Base-by-base conservation (phyloP, 1,140 invertebrate species). In the Drosophila rufa region DNA sequence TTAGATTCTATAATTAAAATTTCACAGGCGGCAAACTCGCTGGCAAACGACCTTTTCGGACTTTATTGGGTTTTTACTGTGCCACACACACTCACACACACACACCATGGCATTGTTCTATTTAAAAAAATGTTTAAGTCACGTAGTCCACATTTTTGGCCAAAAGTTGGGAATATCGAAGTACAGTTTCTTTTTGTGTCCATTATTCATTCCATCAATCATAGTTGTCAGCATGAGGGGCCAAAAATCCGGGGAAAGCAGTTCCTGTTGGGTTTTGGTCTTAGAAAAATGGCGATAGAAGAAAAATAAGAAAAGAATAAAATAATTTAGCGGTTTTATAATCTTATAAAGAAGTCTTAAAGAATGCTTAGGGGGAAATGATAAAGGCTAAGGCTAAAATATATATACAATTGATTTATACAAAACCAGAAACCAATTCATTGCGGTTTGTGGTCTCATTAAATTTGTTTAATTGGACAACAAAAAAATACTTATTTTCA, bases 1-100 rank as follows among this genome's bases (percentile, higher is more conserved):
- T 89, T 89, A 89, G 67, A 83, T 89, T 89, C 85, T 89, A 90
- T 89, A 89, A 89, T 89, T 89, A 79, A 74, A 71, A 58, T 67
- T 81, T 84, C 73, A 80, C 68, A 79, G 66, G 59, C 79, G 77
- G 79, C 71, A 62, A 80, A 47, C 27, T 30, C 60, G 64, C 48
- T 65, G 59, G 68, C 36, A 78, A 61, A 64, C 64, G 71, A 73
- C 62, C 80, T 81, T 58, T 73, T 64, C 70, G 68, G 70, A 51
- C 30, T 62, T 71, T 62, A 67, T 53, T 65, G 38, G 50, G 36
- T 55, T 66, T 64, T 67, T 53, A 79, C 57, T 62, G 53, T 67
- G 61, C 71, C 71, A 76, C 60, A 76, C 47, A 56, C 70, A 57
- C 12, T 51, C 61, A 17, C 11, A 3, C 33, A 33, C 9, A 27